Evolutionary conservation across 2,113 vertebrate species (phyloP).

Genomic region (Peromyscus leucopus): DNA sequence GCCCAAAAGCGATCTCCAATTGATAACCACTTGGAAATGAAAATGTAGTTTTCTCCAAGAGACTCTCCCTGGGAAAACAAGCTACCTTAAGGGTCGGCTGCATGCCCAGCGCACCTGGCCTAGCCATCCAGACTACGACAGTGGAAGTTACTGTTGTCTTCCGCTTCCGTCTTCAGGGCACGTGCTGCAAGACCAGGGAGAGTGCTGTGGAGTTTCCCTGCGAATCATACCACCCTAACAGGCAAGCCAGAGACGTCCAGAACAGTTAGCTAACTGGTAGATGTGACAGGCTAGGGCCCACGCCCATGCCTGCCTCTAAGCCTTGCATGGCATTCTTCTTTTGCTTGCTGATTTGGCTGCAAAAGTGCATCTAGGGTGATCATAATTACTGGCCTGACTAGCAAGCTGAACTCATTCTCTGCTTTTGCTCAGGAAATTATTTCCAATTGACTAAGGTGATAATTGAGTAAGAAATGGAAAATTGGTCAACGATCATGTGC

Average conservation of each 20-base stretch:
- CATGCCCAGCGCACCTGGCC: not conserved
- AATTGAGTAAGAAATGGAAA: constrained; percentile 47
- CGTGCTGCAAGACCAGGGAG: not conserved
- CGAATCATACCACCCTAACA: not conserved
- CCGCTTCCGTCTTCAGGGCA: not conserved
- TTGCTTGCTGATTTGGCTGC: not conserved
- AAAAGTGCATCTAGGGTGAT: not conserved
- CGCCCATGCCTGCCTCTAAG: fast-evolving
- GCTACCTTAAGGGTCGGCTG: not conserved
- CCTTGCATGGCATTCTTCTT: not conserved
- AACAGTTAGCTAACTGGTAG: not conserved
- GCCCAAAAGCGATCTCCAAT: not conserved
- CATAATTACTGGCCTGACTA: not conserved
- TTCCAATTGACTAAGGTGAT: constrained; percentile 55
- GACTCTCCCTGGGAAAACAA: not conserved
- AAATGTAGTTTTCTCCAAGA: not conserved
- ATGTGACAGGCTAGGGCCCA: too few species aligned
- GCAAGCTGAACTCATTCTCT: constrained; percentile 12
- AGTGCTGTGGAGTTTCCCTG: not conserved
- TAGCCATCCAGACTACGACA: too few species aligned
- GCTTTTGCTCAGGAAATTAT: constrained; percentile 54
- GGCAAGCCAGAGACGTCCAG: not conserved
- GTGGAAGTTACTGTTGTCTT: fast-evolving
- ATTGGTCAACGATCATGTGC: not conserved
- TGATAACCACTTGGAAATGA: not conserved